Evolutionary conservation across 2,113 vertebrate species (phyloP), one percentile per base, ranked within the genome.

Genomic region (Odobenus rosmarus): DNA sequence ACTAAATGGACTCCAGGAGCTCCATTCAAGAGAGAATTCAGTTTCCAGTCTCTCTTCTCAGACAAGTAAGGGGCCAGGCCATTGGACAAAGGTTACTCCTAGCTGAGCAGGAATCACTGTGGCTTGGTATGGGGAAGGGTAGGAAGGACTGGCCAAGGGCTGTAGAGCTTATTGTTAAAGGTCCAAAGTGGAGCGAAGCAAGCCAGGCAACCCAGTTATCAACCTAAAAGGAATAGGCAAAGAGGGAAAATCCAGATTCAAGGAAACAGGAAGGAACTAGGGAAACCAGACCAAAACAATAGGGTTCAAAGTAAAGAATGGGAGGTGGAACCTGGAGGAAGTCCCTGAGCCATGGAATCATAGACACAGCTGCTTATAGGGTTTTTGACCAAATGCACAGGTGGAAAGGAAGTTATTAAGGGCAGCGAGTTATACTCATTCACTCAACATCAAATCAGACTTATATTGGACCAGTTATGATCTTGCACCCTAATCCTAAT

Each of bases 221-320:
- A 88, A 88, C 72, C 84, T 84, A 88, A 94, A 95, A 74, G 92
- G 95, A 97, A 81, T 79, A 90, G 76, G 81, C 84, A 96, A 95
- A 72, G 92, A 95, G 95, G 94, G 95, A 82, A 95, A 96, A 97
- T 90, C 97, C 96, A 97, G 85, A 93, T 94, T 88, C 88, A 97
- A 93, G 97, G 97, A 97, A 96, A 90, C 97, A 97, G 96, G 98
- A 98, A 97, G 97, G 96, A 98, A 98, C 59, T 72, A 97, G 97
- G 97, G 96, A 97, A 98, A 97, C 62, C 81, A 97, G 93, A 82
- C 42, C 90, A 67, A 95, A 98, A 98, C 98, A 98, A 98, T 98
- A 95, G 77, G 84, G 98, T 98, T 98, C 94, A 96, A 94, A 88
- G 84, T 85, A 92, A 98, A 97, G 96, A 98, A 98, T 97, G 86